Percentiles rank a stretch among this genome's conserved stretches.
Conservation (phyloP, 2,113 vertebrate species). For the Limanda limanda region DNA sequence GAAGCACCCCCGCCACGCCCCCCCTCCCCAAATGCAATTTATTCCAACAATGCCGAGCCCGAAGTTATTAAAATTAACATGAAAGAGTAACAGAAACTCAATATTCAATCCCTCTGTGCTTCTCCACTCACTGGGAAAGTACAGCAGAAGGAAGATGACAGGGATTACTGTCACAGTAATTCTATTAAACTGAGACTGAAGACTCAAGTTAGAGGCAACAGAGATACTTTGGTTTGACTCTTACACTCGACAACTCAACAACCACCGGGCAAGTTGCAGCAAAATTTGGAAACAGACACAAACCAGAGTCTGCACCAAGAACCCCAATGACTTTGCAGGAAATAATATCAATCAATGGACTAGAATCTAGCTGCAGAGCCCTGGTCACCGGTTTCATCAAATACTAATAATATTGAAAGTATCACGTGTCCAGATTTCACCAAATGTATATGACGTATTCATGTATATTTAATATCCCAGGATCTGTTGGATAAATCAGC, state of each 20-base stretch:
- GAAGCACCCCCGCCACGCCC: background rate
- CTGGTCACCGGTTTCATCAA: too few species aligned
- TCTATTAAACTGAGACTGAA: background rate
- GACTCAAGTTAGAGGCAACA: background rate
- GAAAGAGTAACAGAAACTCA: background rate
- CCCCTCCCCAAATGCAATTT: constrained; percentile 12
- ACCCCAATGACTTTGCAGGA: too few species aligned
- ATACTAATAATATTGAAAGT: too few species aligned
- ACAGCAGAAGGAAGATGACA: background rate
- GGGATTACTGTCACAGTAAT: background rate
- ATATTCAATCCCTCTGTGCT: background rate
- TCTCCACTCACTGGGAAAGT: background rate
- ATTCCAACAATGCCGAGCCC: constrained; percentile 15
- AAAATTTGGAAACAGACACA: too few species aligned
- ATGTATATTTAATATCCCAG: too few species aligned
- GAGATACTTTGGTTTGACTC: background rate
- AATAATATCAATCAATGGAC: too few species aligned
- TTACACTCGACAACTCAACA: background rate
- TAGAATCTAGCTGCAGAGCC: too few species aligned
- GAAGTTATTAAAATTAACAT: constrained; percentile 30
- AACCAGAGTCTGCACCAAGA: too few species aligned
- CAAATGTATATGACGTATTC: too few species aligned
- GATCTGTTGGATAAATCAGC: too few species aligned
- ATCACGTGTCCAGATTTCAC: too few species aligned
- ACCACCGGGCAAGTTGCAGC: too few species aligned